Evolutionary conservation across 2,113 vertebrate genomes (phyloP).

Genomic region (Thinocorus orbignyianus): DNA sequence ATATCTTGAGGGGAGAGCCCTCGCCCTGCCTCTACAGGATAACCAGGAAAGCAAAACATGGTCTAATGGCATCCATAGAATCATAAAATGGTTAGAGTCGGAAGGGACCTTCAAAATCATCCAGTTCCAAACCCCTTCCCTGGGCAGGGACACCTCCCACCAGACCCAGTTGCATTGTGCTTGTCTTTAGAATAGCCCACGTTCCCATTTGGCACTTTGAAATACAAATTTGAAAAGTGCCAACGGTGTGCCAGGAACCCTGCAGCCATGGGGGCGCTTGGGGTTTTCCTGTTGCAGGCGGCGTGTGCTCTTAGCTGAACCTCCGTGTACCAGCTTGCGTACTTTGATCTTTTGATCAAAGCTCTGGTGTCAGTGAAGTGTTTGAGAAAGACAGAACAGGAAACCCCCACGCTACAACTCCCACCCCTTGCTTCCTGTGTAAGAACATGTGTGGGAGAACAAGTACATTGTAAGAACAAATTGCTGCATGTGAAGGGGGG

Average conservation of each 20-base stretch:
- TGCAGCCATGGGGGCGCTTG: not conserved
- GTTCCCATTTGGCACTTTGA: not conserved
- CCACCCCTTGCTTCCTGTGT: slow-evolving; percentile 35
- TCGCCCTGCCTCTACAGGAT: rapidly evolving
- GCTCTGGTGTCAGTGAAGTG: not conserved
- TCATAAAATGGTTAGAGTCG: too few relatives aligned
- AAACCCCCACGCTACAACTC: slow-evolving; percentile 19
- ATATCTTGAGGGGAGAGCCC: not conserved
- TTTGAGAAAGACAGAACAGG: slow-evolving; percentile 14
- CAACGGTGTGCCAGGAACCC: not conserved
- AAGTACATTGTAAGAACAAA: not conserved
- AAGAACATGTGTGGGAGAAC: not conserved
- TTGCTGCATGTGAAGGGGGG: not conserved
- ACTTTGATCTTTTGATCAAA: not conserved
- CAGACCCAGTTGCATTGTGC: too few relatives aligned
- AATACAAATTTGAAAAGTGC: not conserved
- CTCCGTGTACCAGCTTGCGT: not conserved
- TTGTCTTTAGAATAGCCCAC: rapidly evolving
- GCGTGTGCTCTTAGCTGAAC: not conserved
- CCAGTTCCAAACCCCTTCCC: too few relatives aligned
- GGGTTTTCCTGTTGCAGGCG: not conserved
- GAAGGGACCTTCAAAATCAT: too few relatives aligned
- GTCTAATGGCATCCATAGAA: rapidly evolving
- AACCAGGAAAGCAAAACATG: not conserved
- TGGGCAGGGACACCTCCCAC: too few relatives aligned